Evolutionary conservation across 2,888 invertebrate species (phyloP).

Genomic region (Neoascia interrupta): DNA sequence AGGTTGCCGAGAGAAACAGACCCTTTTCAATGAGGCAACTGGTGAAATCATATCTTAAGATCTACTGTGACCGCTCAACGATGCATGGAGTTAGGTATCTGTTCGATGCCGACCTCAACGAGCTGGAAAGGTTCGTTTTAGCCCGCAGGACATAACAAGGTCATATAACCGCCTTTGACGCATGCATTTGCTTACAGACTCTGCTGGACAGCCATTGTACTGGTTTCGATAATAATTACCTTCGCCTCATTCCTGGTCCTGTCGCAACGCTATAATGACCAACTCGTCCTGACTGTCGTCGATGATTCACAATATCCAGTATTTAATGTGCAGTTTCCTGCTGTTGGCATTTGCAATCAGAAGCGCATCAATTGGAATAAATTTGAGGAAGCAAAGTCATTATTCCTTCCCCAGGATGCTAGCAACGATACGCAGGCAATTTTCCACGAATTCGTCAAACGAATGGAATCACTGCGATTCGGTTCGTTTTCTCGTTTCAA

Average conservation of each 20-base stretch:
- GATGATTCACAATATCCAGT: constrained; percentile 78
- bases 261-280: constrained; percentile 73
- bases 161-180: neutral
- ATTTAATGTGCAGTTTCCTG: constrained; percentile 76
- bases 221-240: constrained; percentile 72
- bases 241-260: constrained; percentile 72
- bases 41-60: constrained; percentile 73
- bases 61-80: constrained; percentile 76
- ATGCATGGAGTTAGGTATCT: constrained; percentile 77
- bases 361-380: constrained; percentile 77
- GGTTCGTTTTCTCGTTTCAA: constrained; percentile 73
- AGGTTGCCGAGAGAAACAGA: neutral
- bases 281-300: constrained; percentile 76
- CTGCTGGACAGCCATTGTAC: constrained; percentile 75
- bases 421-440: constrained; percentile 68
- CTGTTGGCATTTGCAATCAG: constrained; percentile 76
- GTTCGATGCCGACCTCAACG: constrained; percentile 73
- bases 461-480: constrained; percentile 75
- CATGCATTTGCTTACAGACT: constrained; percentile 69
- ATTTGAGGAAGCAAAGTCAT: constrained; percentile 72
- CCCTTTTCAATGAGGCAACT: constrained; percentile 67
- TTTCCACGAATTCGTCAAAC: constrained; percentile 73
- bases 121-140: constrained; percentile 74
- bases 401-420: constrained; percentile 73
- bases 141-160: neutral